phyloP scores from a whole-genome alignment of 2,888 invertebrate species.

The Pseudanteris insignis region DNA sequence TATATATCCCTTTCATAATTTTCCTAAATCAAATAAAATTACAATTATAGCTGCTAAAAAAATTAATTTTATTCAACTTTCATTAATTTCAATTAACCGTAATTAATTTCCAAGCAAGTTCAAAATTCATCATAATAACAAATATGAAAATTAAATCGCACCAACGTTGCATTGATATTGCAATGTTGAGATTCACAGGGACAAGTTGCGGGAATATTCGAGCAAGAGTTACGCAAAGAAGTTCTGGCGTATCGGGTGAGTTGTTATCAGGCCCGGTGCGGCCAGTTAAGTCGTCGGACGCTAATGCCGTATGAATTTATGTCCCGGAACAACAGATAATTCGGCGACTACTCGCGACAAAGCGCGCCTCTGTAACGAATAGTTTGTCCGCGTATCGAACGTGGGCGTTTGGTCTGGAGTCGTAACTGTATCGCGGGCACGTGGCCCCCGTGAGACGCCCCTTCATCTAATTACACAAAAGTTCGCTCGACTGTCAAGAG shows the following conservation, averaged over 20 bases:
- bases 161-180: too few relatives aligned
- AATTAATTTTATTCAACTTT: too few relatives aligned
- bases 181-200: too few relatives aligned
- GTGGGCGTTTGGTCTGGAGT: slow-evolving; percentile 56
- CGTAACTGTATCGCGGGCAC: slow-evolving; percentile 55
- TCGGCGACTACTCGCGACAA: background rate
- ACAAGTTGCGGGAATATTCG: too few relatives aligned
- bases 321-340: slow-evolving; percentile 22
- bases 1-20: too few relatives aligned
- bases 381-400: slow-evolving; percentile 53
- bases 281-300: background rate
- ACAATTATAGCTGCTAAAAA: too few relatives aligned
- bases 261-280: slow-evolving; percentile 8
- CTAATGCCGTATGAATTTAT: slow-evolving; percentile 11
- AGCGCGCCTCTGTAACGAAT: slow-evolving; percentile 40
- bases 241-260: too few relatives aligned
- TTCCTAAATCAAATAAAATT: too few relatives aligned
- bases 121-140: too few relatives aligned
- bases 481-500: slow-evolving; percentile 46
- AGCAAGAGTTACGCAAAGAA: too few relatives aligned
- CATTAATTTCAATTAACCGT: too few relatives aligned
- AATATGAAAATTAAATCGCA: too few relatives aligned
- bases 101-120: background rate
- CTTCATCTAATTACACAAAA: slow-evolving; percentile 56
- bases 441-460: slow-evolving; percentile 64